These are phyloP conservation scores for Elegia similella DNA, from an alignment of 2,888 invertebrate genomes.

Conservation along the genomic window DNA sequence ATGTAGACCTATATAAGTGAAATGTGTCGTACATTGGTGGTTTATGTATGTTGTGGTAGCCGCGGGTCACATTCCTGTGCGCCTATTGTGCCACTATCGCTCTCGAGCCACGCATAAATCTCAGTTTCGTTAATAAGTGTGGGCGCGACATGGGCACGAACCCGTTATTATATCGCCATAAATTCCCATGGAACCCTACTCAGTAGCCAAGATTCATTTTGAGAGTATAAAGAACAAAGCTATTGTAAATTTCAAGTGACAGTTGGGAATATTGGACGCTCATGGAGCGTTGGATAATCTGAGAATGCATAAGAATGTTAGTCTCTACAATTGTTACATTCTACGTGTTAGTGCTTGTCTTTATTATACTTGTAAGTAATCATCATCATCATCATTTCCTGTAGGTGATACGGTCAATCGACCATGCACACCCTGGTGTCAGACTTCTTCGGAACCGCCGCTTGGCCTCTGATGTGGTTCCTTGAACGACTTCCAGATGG, in stretches of 20 bases:
- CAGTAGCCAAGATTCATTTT: constrained; percentile 17
- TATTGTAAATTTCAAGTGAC: neutral
- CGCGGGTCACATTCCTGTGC: constrained; percentile 70
- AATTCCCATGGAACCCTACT: constrained; percentile 37
- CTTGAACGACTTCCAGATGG: too few relatives aligned
- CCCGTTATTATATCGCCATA: constrained; percentile 55
- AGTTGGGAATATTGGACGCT: neutral
- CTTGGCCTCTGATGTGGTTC: too few relatives aligned
- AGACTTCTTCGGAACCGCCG: too few relatives aligned
- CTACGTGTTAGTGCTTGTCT: too few relatives aligned
- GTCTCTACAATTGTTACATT: too few relatives aligned
- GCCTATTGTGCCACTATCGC: constrained; percentile 70
- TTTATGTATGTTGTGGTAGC: constrained; percentile 47
- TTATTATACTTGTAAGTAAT: too few relatives aligned
- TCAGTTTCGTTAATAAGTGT: constrained; percentile 74
- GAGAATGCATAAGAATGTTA: too few relatives aligned
- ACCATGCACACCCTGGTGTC: too few relatives aligned
- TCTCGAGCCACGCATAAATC: constrained; percentile 70
- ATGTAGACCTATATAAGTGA: neutral
- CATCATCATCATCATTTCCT: too few relatives aligned
- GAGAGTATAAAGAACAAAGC: constrained; percentile 1
- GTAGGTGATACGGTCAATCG: too few relatives aligned
- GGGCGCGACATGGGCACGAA: constrained; percentile 67
- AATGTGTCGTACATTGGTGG: constrained; percentile 28
- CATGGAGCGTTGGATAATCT: too few relatives aligned